These are phyloP conservation scores for Alethe castanea DNA, from an alignment of 2,113 vertebrate genomes.

Conservation along the genomic window DNA sequence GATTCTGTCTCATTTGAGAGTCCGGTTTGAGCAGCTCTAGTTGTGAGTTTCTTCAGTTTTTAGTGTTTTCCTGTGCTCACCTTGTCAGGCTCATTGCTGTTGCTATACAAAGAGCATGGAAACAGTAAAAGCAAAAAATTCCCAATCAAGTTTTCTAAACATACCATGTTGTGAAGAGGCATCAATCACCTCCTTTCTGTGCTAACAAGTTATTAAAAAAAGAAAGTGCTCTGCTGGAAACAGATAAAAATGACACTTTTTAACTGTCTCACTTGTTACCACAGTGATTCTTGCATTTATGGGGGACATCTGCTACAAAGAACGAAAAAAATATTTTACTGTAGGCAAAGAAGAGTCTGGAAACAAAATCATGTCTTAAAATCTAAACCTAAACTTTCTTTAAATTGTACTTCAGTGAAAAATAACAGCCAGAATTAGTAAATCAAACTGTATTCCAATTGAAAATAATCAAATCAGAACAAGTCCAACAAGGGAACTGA, in stretches of 20 bases:
- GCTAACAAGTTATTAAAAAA: conserved; percentile 24
- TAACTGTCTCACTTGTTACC: background rate
- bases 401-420: background rate
- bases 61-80: background rate
- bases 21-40: background rate
- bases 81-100: background rate
- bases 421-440: background rate
- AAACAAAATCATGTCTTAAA: background rate
- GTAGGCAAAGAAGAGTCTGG: background rate
- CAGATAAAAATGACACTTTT: background rate
- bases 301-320: background rate
- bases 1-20: background rate
- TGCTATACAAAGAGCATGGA: background rate
- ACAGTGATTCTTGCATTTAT: background rate
- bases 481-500: background rate
- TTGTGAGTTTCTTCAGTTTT: background rate
- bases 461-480: background rate
- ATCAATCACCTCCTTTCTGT: background rate
- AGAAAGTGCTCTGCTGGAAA: background rate
- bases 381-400: background rate
- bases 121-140: background rate
- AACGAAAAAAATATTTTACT: background rate
- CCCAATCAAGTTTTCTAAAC: background rate
- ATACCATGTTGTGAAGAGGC: background rate
- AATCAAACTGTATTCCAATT: background rate